Conservation (phyloP, 2,888 invertebrate genomes). For the Gibbula magus region DNA sequence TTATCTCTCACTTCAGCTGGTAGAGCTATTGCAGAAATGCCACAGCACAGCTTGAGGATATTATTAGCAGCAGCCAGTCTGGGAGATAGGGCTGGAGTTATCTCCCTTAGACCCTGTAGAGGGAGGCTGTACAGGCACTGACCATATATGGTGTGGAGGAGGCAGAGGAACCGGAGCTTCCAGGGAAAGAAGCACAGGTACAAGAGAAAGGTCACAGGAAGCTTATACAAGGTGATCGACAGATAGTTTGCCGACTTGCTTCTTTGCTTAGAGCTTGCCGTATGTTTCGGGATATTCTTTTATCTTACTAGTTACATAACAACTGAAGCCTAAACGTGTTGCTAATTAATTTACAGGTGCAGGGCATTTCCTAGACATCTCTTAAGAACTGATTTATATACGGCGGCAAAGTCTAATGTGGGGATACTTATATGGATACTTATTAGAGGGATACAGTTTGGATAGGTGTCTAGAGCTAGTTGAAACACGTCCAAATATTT, state of each 20-base stretch:
- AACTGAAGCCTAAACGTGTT: not conserved
- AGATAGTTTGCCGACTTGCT: slow-evolving; percentile 5
- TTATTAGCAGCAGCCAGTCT: slow-evolving; percentile 5
- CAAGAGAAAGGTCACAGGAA: not conserved
- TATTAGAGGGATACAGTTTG: no score
- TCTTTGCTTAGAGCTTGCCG: not conserved
- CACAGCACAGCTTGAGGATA: not conserved
- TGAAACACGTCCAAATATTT: no score
- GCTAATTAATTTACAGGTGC: slow-evolving; percentile 20
- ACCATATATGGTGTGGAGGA: not conserved
- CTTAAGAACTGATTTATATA: not conserved
- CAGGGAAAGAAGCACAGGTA: not conserved
- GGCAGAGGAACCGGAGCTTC: slow-evolving; percentile 1
- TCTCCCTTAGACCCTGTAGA: slow-evolving; percentile 13
- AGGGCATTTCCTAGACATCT: not conserved
- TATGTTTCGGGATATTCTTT: not conserved
- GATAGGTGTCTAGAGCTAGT: no score
- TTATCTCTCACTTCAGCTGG: not conserved
- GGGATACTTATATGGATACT: no score
- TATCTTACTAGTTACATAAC: not conserved
- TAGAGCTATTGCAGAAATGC: not conserved
- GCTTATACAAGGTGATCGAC: slow-evolving; percentile 13
- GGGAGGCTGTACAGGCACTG: not conserved
- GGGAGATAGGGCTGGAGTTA: slow-evolving; percentile 1
- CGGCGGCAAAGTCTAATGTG: not conserved